Evolutionary conservation across 2,113 vertebrate genomes (phyloP).

Genomic region (Chroicocephalus ridibundus): DNA sequence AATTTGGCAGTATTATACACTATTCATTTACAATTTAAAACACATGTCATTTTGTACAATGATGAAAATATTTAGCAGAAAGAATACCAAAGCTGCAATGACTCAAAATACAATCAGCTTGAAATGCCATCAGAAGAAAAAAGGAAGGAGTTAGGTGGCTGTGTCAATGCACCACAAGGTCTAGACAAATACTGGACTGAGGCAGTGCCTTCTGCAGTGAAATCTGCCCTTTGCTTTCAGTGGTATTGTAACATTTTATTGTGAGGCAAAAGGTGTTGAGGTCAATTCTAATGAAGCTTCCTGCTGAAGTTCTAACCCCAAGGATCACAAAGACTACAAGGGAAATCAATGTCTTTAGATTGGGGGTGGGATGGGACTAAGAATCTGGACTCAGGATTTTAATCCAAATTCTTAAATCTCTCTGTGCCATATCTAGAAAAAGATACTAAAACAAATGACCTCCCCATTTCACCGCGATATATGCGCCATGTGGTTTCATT

Average conservation of each 20-base stretch:
- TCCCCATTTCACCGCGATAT: neutral
- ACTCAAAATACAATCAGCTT: neutral
- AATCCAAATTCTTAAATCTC: neutral
- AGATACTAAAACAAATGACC: neutral
- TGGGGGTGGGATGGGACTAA: neutral
- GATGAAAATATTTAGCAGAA: neutral
- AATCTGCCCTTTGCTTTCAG: neutral
- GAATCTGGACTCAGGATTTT: neutral
- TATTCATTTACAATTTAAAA: slow-evolving; percentile 56
- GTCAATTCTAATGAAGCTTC: neutral
- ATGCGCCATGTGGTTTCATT: rapidly evolving
- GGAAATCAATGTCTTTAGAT: neutral
- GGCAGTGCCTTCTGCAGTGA: neutral
- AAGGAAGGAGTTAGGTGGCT: neutral
- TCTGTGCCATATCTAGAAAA: neutral
- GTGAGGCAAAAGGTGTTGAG: neutral
- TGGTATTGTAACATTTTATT: neutral
- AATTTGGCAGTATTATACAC: slow-evolving; percentile 43
- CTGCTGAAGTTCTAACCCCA: neutral
- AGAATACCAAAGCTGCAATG: neutral
- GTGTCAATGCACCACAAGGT: neutral
- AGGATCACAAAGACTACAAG: neutral
- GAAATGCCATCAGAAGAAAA: neutral
- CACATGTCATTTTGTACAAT: neutral
- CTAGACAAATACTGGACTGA: neutral